Evolutionary conservation across 2,113 vertebrate species (phyloP).

Genomic region (Eptatretus burgeri): DNA sequence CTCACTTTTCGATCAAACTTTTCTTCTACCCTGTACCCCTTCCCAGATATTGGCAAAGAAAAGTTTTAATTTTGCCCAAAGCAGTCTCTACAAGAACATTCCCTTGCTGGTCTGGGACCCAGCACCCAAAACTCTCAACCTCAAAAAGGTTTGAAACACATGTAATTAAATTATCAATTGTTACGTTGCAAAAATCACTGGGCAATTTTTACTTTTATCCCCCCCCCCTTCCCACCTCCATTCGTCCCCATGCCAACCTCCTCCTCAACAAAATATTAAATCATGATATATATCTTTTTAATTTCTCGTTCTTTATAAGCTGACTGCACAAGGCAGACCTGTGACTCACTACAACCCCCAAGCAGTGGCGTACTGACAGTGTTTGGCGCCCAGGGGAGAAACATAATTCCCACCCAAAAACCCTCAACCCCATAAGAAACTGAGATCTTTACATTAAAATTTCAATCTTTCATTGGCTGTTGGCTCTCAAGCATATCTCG

Average conservation of each 20-base stretch:
- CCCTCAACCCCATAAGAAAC: too few species aligned
- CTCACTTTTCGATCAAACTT: too few species aligned
- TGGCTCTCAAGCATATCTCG: too few species aligned
- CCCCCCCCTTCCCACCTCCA: too few species aligned
- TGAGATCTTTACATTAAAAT: too few species aligned
- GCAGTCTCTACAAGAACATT: constrained; percentile 61
- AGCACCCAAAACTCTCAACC: constrained; percentile 53
- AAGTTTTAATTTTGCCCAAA: constrained; percentile 41
- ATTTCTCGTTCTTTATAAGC: not conserved
- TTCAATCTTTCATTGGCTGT: too few species aligned
- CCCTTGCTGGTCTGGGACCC: constrained; percentile 84
- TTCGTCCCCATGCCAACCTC: too few species aligned
- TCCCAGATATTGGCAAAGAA: constrained; percentile 68
- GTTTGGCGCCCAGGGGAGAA: too few species aligned
- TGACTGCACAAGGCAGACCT: too few species aligned
- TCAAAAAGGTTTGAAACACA: constrained; percentile 38
- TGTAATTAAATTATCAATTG: not conserved
- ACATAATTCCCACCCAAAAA: too few species aligned
- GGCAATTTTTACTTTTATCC: not conserved
- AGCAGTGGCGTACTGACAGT: too few species aligned
- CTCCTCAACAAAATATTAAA: too few species aligned
- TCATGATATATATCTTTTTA: not conserved
- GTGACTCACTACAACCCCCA: constrained; percentile 4
- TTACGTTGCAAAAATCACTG: not conserved
- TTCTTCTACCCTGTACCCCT: not conserved